These are phyloP conservation scores for Samia ricini DNA, from an alignment of 1,140 invertebrate species.

Conservation along the genomic window DNA sequence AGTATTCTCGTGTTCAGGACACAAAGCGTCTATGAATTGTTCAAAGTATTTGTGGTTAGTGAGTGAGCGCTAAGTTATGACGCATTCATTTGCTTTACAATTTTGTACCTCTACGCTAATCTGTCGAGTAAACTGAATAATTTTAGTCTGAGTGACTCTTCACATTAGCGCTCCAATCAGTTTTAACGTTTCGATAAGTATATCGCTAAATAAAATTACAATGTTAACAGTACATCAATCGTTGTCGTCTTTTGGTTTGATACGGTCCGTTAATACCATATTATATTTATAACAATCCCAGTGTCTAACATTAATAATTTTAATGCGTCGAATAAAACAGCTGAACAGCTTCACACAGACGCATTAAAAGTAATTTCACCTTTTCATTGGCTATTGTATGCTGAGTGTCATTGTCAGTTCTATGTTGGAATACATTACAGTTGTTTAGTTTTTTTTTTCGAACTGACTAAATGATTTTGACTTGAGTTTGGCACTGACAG, in stretches of 20 bases:
- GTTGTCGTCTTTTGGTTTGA: not conserved
- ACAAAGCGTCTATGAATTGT: not conserved
- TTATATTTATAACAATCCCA: not conserved
- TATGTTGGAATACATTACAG: no score
- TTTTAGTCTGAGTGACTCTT: constrained; percentile 20
- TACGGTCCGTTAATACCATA: not conserved
- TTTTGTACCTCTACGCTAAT: constrained; percentile 31
- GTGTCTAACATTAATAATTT: not conserved
- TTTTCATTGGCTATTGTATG: not conserved
- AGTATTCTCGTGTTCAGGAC: not conserved
- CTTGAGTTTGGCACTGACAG: no score
- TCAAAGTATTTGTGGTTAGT: not conserved
- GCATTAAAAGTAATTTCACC: not conserved
- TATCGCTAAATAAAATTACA: not conserved
- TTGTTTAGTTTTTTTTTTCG: no score
- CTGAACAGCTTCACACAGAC: not conserved
- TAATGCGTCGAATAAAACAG: not conserved
- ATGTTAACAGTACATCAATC: not conserved
- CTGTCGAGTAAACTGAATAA: constrained; percentile 21
- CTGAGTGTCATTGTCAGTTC: not conserved
- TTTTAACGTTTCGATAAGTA: constrained; percentile 1
- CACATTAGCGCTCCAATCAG: constrained; percentile 13
- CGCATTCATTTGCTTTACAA: constrained; percentile 34
- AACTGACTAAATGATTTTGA: no score
- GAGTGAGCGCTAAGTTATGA: constrained; percentile 20